Evolutionary conservation across 2,113 vertebrate genomes (phyloP).

Genomic region (Mirounga angustirostris): DNA sequence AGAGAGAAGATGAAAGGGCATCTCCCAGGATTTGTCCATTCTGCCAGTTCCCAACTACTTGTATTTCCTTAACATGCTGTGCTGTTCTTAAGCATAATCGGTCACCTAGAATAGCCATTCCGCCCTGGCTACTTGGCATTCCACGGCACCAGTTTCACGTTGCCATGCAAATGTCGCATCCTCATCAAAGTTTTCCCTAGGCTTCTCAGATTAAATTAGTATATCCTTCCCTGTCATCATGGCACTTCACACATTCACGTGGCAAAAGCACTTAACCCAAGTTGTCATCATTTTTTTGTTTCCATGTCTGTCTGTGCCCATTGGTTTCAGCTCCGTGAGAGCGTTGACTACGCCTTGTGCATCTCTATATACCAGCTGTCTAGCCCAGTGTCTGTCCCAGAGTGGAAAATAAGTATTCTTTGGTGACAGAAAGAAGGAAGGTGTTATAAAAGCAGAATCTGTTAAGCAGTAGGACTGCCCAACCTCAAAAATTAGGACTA

Average conservation of each 20-base stretch:
- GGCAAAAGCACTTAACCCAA: neutral
- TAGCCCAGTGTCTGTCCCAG: neutral
- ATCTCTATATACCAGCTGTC: neutral
- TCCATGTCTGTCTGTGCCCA: neutral
- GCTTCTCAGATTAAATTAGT: neutral
- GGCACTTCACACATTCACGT: neutral
- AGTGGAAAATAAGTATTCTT: neutral
- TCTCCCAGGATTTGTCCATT: neutral
- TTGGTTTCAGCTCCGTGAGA: neutral
- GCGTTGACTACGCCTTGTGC: neutral
- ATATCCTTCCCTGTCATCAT: neutral
- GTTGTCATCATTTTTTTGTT: neutral
- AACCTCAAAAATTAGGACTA: neutral
- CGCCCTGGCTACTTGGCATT: neutral
- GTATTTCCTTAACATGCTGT: neutral
- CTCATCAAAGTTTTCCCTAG: neutral
- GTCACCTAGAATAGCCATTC: neutral
- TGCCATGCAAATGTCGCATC: neutral
- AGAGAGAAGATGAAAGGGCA: neutral
- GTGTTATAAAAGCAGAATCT: conserved; percentile 12
- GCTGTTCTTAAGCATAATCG: neutral
- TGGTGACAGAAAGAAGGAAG: neutral
- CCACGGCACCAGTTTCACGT: neutral
- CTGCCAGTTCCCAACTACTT: neutral
- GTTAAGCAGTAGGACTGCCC: neutral